These are phyloP conservation scores for Strix occidentalis DNA, from an alignment of 2,797 vertebrate genomes.

Conservation along the genomic window DNA sequence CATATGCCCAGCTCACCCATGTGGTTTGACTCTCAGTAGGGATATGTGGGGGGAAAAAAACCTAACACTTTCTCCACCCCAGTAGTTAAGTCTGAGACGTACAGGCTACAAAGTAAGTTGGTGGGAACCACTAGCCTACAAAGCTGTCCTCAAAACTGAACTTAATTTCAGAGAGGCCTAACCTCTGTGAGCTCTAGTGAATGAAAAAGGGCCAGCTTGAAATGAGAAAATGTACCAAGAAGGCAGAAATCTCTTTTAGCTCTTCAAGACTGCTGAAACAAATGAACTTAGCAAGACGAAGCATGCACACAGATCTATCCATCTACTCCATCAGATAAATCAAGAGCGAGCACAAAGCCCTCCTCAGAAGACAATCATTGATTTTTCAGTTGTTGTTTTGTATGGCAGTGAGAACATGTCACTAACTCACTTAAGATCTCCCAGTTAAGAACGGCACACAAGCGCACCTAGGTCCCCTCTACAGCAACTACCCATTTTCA, in stretches of 20 bases:
- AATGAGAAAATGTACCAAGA: background rate
- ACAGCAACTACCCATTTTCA: background rate
- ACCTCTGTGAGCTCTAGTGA: background rate
- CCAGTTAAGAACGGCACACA: background rate
- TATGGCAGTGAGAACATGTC: background rate
- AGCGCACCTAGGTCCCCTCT: background rate
- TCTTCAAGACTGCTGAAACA: background rate
- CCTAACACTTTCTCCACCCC: background rate
- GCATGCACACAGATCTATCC: background rate
- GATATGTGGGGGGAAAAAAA: too few species aligned
- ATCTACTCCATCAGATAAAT: background rate
- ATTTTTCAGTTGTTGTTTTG: background rate
- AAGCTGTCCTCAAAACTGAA: background rate
- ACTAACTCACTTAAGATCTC: background rate
- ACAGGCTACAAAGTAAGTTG: rapidly evolving
- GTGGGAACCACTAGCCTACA: background rate
- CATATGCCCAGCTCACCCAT: background rate
- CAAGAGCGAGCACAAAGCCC: background rate
- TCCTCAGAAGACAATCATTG: background rate
- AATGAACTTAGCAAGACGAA: background rate
- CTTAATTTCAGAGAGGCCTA: background rate
- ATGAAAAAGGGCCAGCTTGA: background rate
- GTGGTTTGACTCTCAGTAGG: background rate
- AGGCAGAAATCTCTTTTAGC: background rate
- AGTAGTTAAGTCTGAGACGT: background rate